Base-by-base conservation (phyloP, 2,797 vertebrate genomes). In the Poecilia velifera region DNA sequence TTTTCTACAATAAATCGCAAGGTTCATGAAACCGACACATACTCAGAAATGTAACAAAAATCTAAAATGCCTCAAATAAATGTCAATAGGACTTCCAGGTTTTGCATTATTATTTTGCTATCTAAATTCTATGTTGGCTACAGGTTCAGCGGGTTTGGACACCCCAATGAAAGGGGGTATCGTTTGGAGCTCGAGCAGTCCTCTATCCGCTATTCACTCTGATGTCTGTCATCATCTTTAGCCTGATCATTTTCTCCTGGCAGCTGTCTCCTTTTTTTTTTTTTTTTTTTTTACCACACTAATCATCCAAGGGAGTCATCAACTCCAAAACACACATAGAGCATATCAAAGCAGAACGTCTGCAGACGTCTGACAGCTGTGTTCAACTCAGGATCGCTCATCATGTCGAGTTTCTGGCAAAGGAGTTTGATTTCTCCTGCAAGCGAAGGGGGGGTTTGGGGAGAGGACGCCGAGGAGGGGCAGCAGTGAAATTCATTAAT, bases 401-500 rank as follows among this genome's bases (percentile, higher is more conserved):
- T 78, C 86, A 79, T 18, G 84, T 88, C 84, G 83, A 84, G 83
- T 82, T 86, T 74, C 76, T 88, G 90, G 89, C 92, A 88, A 82
- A 83, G 84, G 79, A 93, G 72, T 94, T 91, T 92, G 91, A 90
- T 92, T 93, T 87, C 81, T 89, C 82, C 83, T 66, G 85, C 84
- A 82, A 84, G 36, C 49, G 41, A 74, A 71, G 87, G 73, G 57
- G 70, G 20, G 20, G 77, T 71, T 34, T 34, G 81, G 22, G 70
- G 79, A 72, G 34, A 73, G 76, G 84, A 73, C 57, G 79, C 73
- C 14, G 77, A 64, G 71, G 76, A 78, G 80, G 84, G 76, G 80
- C 73, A 36, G 79, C 86, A 85, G 87, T 84, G 82, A 91, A 94
- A 94, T 94, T 88, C 82, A 95, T 95, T 94, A 90, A 93, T 94